Evolutionary conservation across 1,140 invertebrate species (phyloP).

Genomic region (Eriosoma lanigerum): DNA sequence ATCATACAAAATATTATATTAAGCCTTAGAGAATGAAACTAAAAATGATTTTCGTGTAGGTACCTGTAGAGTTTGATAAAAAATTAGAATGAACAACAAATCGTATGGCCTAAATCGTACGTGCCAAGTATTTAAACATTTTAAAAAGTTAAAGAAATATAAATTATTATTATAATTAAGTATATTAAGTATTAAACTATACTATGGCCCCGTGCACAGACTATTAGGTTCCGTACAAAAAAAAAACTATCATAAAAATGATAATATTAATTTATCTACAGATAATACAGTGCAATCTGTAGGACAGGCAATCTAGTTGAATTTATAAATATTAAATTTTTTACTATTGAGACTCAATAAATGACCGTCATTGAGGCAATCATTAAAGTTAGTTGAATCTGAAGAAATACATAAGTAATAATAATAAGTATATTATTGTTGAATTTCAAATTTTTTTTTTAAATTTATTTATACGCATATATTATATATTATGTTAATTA

Average conservation of each 20-base stretch:
- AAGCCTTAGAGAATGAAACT: too few species aligned
- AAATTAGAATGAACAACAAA: neutral
- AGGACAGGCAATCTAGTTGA: neutral
- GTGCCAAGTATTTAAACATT: neutral
- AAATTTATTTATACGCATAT: neutral
- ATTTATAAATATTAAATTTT: constrained; percentile 9
- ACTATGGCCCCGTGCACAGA: neutral
- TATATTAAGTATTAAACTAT: too few species aligned
- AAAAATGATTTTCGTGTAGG: too few species aligned
- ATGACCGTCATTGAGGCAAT: constrained; percentile 13
- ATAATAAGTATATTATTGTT: neutral
- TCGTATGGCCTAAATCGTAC: neutral
- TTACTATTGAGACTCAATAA: constrained; percentile 1
- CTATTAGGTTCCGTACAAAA: neutral
- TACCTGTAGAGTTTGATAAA: neutral
- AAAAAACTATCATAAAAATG: neutral
- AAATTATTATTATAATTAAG: neutral
- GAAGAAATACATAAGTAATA: too few species aligned
- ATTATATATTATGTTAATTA: constrained; percentile 21
- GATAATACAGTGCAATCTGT: neutral
- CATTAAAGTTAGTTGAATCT: constrained; percentile 1
- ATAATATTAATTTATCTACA: constrained; percentile 3
- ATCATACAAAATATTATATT: too few species aligned
- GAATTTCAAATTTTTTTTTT: constrained; percentile 1
- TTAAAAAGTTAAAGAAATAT: neutral